Conservation (phyloP, 37 sponge, comb jelly and placozoan genomes). For the Theonella swinhoei region DNA sequence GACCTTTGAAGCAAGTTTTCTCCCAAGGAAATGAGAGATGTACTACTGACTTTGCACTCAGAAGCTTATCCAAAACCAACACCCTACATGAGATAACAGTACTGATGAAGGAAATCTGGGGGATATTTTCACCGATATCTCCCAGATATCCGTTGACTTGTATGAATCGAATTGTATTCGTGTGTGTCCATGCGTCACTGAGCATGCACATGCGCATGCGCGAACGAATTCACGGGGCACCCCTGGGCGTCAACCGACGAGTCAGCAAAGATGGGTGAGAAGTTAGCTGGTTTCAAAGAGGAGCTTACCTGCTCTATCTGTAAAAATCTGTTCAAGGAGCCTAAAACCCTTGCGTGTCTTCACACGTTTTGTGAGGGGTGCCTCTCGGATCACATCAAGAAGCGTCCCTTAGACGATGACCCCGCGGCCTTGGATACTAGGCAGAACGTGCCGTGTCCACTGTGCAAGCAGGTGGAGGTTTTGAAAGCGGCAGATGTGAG, state of each 20-base stretch:
- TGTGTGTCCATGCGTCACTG: too few relatives aligned
- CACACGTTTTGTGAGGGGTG: background rate
- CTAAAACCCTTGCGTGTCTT: background rate
- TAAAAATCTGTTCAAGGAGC: background rate
- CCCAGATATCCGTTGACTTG: too few relatives aligned
- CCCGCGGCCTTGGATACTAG: background rate
- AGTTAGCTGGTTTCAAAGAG: background rate
- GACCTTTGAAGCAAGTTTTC: conserved; percentile 86
- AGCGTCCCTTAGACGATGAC: background rate
- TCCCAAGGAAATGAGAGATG: conserved; percentile 76
- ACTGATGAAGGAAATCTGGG: background rate
- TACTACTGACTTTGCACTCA: conserved; percentile 73
- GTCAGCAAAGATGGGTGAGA: too few relatives aligned
- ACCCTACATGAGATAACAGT: conserved; percentile 71
- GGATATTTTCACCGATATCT: too few relatives aligned
- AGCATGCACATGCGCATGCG: too few relatives aligned
- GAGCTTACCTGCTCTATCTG: conserved; percentile 12
- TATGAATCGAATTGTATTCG: too few relatives aligned
- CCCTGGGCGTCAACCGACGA: too few relatives aligned
- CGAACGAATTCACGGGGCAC: too few relatives aligned
- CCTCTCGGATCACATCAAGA: background rate
- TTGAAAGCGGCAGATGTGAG: background rate
- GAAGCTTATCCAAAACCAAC: conserved; percentile 74
- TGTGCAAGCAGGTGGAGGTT: background rate
- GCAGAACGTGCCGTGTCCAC: background rate